Conservation (phyloP, 2,888 invertebrate genomes). For the Campoplex capitator region DNA sequence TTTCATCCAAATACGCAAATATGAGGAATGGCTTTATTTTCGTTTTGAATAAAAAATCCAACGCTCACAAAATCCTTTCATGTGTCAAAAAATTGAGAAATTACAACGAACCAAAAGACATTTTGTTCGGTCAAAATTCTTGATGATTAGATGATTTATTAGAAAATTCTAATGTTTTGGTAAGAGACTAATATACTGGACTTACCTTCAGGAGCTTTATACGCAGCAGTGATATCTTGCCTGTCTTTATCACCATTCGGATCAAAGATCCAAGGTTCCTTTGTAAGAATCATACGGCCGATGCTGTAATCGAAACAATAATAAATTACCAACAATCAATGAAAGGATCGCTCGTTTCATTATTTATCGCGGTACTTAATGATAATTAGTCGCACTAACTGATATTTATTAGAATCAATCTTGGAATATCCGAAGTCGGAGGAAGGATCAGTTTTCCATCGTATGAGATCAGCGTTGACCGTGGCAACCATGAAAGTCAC, state of each 20-base stretch:
- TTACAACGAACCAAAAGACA: neutral
- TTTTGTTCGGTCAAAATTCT: neutral
- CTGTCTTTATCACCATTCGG: slow-evolving; percentile 90
- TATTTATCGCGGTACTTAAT: neutral
- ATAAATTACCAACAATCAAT: neutral
- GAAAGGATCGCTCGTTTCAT: neutral
- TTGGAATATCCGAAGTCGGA: slow-evolving; percentile 88
- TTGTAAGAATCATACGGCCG: slow-evolving; percentile 91
- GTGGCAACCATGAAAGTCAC: slow-evolving; percentile 92
- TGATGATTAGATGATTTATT: neutral
- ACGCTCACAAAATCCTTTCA: neutral
- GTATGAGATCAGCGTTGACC: slow-evolving; percentile 93
- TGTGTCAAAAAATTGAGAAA: neutral
- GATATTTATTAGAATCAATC: slow-evolving; percentile 90
- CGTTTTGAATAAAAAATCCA: neutral
- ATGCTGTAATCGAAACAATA: slow-evolving; percentile 85
- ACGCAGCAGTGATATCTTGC: slow-evolving; percentile 89
- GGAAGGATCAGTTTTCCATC: slow-evolving; percentile 90
- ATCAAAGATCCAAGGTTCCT: slow-evolving; percentile 90
- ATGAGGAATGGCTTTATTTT: neutral
- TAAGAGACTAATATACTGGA: neutral
- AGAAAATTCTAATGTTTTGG: neutral
- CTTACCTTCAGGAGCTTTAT: slow-evolving; percentile 90
- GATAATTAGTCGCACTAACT: slow-evolving; percentile 85
- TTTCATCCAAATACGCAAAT: neutral